These are phyloP conservation scores for Holocentrus rufus DNA, from an alignment of 2,797 vertebrate genomes.

Conservation along the genomic window DNA sequence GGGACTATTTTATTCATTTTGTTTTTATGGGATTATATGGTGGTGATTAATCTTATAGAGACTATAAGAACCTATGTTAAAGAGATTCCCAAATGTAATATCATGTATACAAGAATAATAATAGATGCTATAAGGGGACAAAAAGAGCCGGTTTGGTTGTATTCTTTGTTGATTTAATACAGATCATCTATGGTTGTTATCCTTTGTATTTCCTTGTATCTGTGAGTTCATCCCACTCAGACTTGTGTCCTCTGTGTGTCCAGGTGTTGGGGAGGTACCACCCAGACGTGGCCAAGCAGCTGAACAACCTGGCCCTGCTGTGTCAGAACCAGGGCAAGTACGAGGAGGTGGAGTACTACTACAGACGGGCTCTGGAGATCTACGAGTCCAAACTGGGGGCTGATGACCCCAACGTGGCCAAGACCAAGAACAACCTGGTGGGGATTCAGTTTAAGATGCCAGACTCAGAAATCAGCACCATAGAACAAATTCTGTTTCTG, in stretches of 20 bases:
- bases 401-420: conserved; percentile 96
- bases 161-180: too few relatives aligned
- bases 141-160: too few relatives aligned
- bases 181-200: too few relatives aligned
- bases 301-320: conserved; percentile 97
- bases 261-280: conserved; percentile 97
- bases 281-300: conserved; percentile 98
- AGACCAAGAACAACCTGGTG: conserved; percentile 99
- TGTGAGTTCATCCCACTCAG: too few relatives aligned
- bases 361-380: conserved; percentile 96
- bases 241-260: too few relatives aligned
- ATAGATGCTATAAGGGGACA: too few relatives aligned
- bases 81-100: too few relatives aligned
- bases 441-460: conserved; percentile 40
- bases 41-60: too few relatives aligned
- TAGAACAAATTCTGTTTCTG: not conserved
- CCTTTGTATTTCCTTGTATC: too few relatives aligned
- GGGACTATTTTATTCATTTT: not conserved
- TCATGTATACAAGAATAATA: too few relatives aligned
- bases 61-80: too few relatives aligned
- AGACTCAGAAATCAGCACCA: not conserved
- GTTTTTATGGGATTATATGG: not conserved
- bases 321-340: conserved; percentile 99
- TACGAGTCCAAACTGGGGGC: conserved; percentile 92
- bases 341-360: conserved; percentile 97